These are phyloP conservation scores for Andrena haemorrhoa DNA, from an alignment of 2,888 invertebrate species.

Conservation along the genomic window DNA sequence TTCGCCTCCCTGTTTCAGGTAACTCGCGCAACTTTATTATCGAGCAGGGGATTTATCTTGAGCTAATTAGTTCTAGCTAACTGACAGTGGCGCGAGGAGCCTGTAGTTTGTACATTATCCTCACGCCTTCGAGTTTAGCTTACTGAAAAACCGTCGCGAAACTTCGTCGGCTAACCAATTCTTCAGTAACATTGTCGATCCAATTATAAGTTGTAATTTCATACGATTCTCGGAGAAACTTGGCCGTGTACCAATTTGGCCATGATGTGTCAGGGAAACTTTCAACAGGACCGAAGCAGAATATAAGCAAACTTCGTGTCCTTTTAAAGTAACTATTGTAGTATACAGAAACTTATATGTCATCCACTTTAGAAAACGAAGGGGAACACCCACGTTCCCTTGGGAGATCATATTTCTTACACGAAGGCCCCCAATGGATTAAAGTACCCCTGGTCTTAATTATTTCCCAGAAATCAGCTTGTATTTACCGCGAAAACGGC, in stretches of 20 bases:
- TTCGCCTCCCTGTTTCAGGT: neutral
- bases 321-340: too few species aligned
- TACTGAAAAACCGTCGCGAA: neutral
- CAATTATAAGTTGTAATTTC: neutral
- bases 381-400: too few species aligned
- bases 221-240: neutral
- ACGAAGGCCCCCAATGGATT: too few species aligned
- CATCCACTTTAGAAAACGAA: too few species aligned
- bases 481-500: neutral
- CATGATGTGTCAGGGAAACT: neutral
- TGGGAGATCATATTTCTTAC: too few species aligned
- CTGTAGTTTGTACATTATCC: neutral
- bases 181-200: conserved; percentile 1
- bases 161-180: neutral
- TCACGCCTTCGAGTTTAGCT: neutral
- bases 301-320: neutral
- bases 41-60: neutral
- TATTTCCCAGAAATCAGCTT: neutral
- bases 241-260: neutral
- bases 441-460: neutral
- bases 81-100: neutral
- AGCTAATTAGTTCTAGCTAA: conserved; percentile 18
- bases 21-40: neutral
- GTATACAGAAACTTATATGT: too few species aligned
- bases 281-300: neutral